phyloP scores from a whole-genome alignment of 1,140 invertebrate species.

The Galendromus occidentalis region DNA sequence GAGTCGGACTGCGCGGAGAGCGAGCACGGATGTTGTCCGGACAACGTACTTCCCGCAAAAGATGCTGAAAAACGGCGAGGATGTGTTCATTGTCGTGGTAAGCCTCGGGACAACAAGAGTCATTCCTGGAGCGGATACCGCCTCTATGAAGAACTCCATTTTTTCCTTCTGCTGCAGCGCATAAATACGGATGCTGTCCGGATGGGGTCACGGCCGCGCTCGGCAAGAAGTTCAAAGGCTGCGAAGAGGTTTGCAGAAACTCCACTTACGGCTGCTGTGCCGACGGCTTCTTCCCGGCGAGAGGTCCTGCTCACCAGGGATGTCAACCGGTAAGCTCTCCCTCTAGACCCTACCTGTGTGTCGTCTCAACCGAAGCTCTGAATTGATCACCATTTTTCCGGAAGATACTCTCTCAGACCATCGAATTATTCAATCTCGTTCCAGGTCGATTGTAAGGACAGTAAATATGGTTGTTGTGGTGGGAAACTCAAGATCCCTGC shows the following conservation, averaged over 20 bases:
- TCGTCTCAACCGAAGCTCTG: too few relatives aligned
- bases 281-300: conserved; percentile 34
- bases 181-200: conserved; percentile 61
- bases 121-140: too few relatives aligned
- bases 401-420: background rate
- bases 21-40: conserved; percentile 70
- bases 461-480: background rate
- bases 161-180: too few relatives aligned
- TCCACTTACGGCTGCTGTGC: conserved; percentile 39
- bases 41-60: conserved; percentile 47
- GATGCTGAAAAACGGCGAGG: conserved; percentile 17
- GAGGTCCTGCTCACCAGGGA: conserved; percentile 59
- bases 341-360: background rate
- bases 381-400: too few relatives aligned
- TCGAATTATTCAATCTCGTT: conserved; percentile 37
- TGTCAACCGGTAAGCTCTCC: conserved; percentile 31
- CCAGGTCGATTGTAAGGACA: background rate
- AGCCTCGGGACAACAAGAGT: too few relatives aligned
- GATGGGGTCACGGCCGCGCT: conserved; percentile 64
- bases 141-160: too few relatives aligned
- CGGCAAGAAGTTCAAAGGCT: conserved; percentile 57
- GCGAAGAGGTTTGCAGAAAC: conserved; percentile 39
- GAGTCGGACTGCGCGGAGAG: conserved; percentile 39
- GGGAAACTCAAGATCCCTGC: background rate
- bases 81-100: conserved; percentile 12